Conservation (phyloP, 2,797 vertebrate genomes). For the Crocidura indochinensis region DNA sequence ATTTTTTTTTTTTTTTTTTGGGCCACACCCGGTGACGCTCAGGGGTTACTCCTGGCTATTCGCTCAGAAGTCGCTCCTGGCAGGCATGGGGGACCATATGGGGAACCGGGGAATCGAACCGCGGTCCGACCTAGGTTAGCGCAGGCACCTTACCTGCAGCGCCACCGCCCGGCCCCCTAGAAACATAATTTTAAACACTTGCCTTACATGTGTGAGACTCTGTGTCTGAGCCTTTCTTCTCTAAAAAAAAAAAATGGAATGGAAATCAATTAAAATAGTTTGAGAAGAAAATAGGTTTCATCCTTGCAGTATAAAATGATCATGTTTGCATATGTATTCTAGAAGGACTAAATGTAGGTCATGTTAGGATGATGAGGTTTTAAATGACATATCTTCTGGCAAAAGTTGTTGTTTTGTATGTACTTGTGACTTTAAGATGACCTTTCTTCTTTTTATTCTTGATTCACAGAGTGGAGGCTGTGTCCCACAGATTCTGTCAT, state of each 20-base stretch:
- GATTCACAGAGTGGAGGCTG: slow-evolving; percentile 63
- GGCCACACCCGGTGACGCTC: no score
- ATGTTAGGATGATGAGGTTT: neutral
- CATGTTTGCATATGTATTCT: slow-evolving; percentile 35
- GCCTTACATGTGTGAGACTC: neutral
- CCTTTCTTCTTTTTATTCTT: slow-evolving; percentile 40
- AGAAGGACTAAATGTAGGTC: slow-evolving; percentile 20
- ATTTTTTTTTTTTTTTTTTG: no score
- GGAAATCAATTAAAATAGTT: slow-evolving; percentile 62
- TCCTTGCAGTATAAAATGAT: slow-evolving; percentile 44
- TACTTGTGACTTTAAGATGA: neutral
- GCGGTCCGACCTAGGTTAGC: no score
- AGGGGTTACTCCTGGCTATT: no score
- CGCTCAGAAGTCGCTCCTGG: no score
- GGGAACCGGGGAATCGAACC: no score
- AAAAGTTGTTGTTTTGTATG: no score
- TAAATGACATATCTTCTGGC: slow-evolving; percentile 33
- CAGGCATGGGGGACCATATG: no score
- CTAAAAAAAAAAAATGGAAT: slow-evolving; percentile 43
- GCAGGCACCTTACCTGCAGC: no score
- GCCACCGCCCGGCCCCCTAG: no score
- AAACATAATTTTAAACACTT: neutral
- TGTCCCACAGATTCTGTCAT: slow-evolving; percentile 75
- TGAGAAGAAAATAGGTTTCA: slow-evolving; percentile 8
- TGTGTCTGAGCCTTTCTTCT: neutral